Percentiles rank a stretch among this genome's conserved stretches.
These are phyloP conservation scores for Hypsopygia costalis DNA, from an alignment of 2,888 invertebrate genomes.

Conservation along the genomic window DNA sequence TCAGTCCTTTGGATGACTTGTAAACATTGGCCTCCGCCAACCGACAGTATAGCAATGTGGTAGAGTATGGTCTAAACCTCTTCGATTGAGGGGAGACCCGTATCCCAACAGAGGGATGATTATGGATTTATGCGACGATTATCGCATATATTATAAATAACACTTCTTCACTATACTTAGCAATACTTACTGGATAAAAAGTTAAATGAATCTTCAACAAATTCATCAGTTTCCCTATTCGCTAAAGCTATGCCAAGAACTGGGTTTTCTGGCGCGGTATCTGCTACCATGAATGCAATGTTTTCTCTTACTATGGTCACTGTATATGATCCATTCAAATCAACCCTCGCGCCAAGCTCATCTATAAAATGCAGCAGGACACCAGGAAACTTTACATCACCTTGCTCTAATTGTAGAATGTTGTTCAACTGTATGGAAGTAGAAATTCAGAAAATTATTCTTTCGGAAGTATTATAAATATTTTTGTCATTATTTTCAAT, in stretches of 20 bases:
- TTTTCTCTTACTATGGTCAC: constrained; percentile 9
- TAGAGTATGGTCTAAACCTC: too few species aligned
- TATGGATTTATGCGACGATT: too few species aligned
- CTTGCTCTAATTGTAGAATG: not conserved
- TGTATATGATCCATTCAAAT: not conserved
- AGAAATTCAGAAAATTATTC: too few species aligned
- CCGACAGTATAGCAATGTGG: too few species aligned
- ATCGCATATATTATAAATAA: too few species aligned
- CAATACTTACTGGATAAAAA: constrained; percentile 4
- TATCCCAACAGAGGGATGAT: too few species aligned
- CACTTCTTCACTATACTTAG: too few species aligned
- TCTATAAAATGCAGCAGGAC: constrained; percentile 12
- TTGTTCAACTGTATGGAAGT: not conserved
- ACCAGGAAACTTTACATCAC: constrained; percentile 3
- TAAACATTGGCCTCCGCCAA: too few species aligned
- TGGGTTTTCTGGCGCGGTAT: constrained; percentile 1
- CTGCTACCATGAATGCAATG: constrained; percentile 13
- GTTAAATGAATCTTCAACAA: constrained; percentile 6
- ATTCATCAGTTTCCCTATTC: not conserved
- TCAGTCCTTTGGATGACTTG: too few species aligned
- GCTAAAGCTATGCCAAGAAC: constrained; percentile 11
- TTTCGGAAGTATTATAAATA: too few species aligned
- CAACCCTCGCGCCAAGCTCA: constrained; percentile 9
- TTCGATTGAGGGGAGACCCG: too few species aligned
- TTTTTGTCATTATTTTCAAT: too few species aligned